These are phyloP conservation scores for Platycnemis pennipes DNA, from an alignment of 2,888 invertebrate species.

Conservation along the genomic window DNA sequence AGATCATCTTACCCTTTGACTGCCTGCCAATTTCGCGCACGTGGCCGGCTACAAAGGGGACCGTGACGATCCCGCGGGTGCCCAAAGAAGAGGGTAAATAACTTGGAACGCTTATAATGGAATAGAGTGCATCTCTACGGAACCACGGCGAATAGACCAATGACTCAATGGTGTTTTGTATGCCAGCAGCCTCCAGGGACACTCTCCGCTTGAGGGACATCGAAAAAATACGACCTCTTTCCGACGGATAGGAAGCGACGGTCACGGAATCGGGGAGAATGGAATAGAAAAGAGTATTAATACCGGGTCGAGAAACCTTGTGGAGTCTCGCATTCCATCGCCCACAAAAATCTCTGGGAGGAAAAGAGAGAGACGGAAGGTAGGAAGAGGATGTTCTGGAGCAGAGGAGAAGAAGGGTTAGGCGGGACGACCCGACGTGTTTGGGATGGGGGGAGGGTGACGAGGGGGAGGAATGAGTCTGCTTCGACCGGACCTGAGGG, in stretches of 20 bases:
- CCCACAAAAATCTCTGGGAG: background rate
- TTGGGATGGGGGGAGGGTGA: background rate
- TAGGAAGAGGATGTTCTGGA: constrained; percentile 15
- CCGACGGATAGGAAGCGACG: background rate
- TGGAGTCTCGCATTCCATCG: constrained; percentile 20
- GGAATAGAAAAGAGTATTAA: constrained; percentile 27
- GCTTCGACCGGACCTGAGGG: background rate
- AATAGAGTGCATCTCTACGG: background rate
- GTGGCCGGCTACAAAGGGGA: background rate
- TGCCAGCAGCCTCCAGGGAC: background rate
- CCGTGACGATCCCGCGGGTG: too few relatives aligned
- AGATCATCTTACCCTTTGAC: background rate
- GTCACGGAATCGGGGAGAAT: background rate
- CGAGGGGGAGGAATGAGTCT: background rate
- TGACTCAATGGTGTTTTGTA: background rate
- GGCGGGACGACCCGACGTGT: background rate
- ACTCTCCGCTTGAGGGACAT: background rate
- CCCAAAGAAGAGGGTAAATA: too few relatives aligned
- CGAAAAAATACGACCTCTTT: background rate
- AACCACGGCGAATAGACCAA: background rate
- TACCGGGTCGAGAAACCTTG: background rate
- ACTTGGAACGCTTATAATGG: background rate
- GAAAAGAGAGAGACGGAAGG: background rate
- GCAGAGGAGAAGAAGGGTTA: background rate
- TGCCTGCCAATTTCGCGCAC: background rate